Percentiles rank a stretch among this genome's conserved stretches.
Evolutionary conservation across 2,113 vertebrate genomes (phyloP).

Genomic region (Lepus timidus): DNA sequence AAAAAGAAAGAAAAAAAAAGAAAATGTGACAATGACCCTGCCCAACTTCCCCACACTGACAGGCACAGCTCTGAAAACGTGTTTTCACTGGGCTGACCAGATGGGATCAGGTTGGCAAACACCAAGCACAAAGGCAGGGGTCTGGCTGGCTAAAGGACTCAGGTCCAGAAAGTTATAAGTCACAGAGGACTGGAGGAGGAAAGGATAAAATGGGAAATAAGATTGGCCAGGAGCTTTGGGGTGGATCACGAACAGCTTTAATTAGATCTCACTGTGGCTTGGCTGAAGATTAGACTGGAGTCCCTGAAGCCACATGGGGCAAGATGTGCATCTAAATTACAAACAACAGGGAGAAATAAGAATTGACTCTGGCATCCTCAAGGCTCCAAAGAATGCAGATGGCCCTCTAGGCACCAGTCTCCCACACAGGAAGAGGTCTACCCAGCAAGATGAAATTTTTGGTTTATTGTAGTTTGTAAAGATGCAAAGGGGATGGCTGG

Average conservation of each 20-base stretch:
- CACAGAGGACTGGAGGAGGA: neutral
- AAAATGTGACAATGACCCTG: neutral
- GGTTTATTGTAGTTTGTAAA: slow-evolving; percentile 9
- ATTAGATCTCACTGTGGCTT: slow-evolving; percentile 19
- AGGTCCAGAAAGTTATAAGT: neutral
- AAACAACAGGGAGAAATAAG: slow-evolving; percentile 14
- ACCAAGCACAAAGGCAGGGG: neutral
- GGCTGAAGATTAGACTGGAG: neutral
- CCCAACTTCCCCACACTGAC: neutral
- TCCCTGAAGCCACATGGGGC: neutral
- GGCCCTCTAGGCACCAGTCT: neutral
- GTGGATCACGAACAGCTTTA: neutral
- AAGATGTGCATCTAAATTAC: neutral
- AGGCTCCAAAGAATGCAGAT: slow-evolving; percentile 1
- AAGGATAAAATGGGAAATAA: neutral
- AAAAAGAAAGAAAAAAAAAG: neutral
- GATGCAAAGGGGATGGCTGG: neutral
- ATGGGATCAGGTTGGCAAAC: neutral
- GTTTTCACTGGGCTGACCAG: neutral
- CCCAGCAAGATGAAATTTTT: neutral
- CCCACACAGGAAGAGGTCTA: neutral
- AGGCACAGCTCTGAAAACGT: neutral
- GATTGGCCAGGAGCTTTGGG: neutral
- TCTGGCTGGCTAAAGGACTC: neutral
- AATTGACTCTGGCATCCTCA: neutral